These are phyloP conservation scores for Phacellophora camtschatica DNA, from an alignment of 30 jellyfish, hydroid and myxozoan genomes.

Conservation along the genomic window DNA sequence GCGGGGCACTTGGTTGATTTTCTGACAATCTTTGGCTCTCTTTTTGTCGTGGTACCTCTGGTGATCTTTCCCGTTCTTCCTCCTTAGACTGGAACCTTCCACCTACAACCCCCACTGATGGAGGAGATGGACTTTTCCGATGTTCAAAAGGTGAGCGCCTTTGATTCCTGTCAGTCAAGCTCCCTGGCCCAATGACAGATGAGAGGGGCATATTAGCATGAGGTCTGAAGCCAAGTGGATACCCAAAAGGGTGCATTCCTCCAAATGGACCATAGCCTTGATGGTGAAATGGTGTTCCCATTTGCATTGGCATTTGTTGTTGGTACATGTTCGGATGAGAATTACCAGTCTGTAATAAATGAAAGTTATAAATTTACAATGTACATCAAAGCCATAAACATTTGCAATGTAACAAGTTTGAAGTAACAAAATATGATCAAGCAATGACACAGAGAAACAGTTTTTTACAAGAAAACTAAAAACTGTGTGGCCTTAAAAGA, in stretches of 20 bases:
- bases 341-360: slow-evolving; percentile 73
- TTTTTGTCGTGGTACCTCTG: slow-evolving; percentile 33
- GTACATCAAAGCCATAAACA: too few relatives aligned
- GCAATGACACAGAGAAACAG: too few relatives aligned
- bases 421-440: too few relatives aligned
- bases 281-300: slow-evolving; percentile 61
- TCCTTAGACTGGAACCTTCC: slow-evolving; percentile 15
- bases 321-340: slow-evolving; percentile 69
- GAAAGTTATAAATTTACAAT: too few relatives aligned
- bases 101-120: slow-evolving; percentile 38
- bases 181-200: slow-evolving; percentile 52
- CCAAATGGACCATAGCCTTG: slow-evolving; percentile 86
- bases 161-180: slow-evolving; percentile 21
- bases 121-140: slow-evolving; percentile 66
- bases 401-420: too few relatives aligned
- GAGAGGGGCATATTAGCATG: slow-evolving; percentile 60
- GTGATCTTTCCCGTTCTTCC: slow-evolving; percentile 48
- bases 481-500: neutral
- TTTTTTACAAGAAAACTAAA: neutral
- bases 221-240: slow-evolving; percentile 77
- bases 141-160: slow-evolving; percentile 63
- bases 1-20: slow-evolving; percentile 22
- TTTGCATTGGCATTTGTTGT: slow-evolving; percentile 65
- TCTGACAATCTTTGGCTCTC: slow-evolving; percentile 14
- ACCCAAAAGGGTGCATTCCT: slow-evolving; percentile 86